Base-by-base conservation (phyloP, 2,113 vertebrate genomes). In the Haplochromis burtoni region DNA sequence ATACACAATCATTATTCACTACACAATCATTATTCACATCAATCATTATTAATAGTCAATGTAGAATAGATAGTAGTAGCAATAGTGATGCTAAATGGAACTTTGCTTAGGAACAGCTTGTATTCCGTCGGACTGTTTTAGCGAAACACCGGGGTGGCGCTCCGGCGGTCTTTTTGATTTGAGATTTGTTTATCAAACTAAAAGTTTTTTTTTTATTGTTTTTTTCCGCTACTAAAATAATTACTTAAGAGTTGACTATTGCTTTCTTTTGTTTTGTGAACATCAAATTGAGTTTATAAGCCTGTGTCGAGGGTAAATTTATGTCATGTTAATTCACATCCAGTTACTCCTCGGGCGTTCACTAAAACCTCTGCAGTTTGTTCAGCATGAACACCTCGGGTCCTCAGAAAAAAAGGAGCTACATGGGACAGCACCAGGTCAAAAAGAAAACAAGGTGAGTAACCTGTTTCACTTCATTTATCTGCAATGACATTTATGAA, bases 381-480 rank as follows among this genome's bases (percentile, higher is more conserved):
- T 45, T 47, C 45, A 87, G n/a, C 1, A 96, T 95, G 95, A 94
- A 81, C 88, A 79, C 40, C 16, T 68, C 91, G 10, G 83, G 51
- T 73, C 85, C 88, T 40, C 66, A 35, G 21, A 95, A 93, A 73
- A 95, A 92, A 91, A 97, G 95, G 68, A 93, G 91, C 85, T 96
- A 96, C 89, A 90, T 97, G 91, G 96, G 96, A 31, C 96, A 94
- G 35, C 96, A 96, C 80, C 95, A 95, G 31, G 86, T 97, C 66
- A 94, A 95, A 40, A 96, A 95, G 90, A 96, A 91, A 87, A 92
- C 35, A 17, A 84, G 91, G 96, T 95, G 89, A 59, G 61, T 21
- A 21, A 40, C 17, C n/a, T 29, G 5, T 78, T 66, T 26, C 1
- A 16, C 10, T 76, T 31, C 1, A 51, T 33, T 51, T 51, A 51